Evolutionary conservation across 2,888 invertebrate species (phyloP), one percentile per base, ranked within the genome.

Genomic region (Stenolophus ochropezus): DNA sequence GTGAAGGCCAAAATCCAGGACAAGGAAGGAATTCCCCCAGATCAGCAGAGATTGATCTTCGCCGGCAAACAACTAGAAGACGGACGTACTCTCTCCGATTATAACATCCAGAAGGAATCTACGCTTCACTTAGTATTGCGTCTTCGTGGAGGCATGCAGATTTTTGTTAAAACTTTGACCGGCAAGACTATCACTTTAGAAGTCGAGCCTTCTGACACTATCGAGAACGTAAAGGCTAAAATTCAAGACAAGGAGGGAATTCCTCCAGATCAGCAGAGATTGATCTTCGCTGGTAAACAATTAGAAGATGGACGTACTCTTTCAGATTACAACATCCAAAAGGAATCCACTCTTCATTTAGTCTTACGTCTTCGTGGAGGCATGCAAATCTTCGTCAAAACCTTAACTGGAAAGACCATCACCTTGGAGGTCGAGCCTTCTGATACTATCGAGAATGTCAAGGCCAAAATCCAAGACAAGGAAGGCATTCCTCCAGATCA

Each of bases 51-150:
- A 89, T 91, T 96, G 86, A 96, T 96, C 88, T 96, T 97, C 88
- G 96, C 96, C 87, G 97, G 97, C 83, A 97, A 97, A 90, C 97
- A 97, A 89, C 90, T 97, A 86, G 97, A 97, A 91, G 97, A 97
- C 93, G 96, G 96, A 2, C 94, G 96, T 82, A 91, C 91, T 86
- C 89, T 90, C 83, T 95, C 95, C 0, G 96, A 97, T 89, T 96
- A 96, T 89, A 96, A 96, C 87, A 96, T 96, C 86, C 96, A 97
- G 88, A 96, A 96, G 89, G 96, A 97, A 90, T 97, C 97, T 0
- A 97, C 97, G 1, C 93, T 98, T 84, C 97, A 97, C 89, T 93
- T 96, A 91, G 97, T 97, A 83, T 92, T 98, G 83, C 95, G 98
- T 90, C 94, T 91, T 84, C 89, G 93, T 82, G 94, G 94, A 85